Evolutionary conservation across 2,888 invertebrate genomes (phyloP).

Genomic region (Nephrocerus scutellatus): DNA sequence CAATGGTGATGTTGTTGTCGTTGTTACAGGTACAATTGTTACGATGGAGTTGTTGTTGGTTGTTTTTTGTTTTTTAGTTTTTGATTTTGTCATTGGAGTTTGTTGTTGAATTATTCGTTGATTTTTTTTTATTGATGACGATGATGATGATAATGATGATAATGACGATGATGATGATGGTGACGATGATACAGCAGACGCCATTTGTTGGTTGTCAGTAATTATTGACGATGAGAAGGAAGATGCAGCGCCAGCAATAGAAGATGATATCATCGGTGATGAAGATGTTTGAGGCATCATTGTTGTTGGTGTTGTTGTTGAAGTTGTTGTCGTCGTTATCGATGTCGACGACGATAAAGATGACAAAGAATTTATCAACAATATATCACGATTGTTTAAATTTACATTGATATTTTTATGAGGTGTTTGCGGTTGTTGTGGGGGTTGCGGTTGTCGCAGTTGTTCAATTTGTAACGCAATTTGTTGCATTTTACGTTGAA

Average conservation of each 20-base stretch:
- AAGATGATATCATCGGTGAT: background rate
- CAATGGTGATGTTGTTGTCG: background rate
- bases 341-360: constrained; percentile 2
- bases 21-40: background rate
- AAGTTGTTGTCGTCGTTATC: constrained; percentile 2
- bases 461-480: background rate
- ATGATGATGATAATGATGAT: constrained; percentile 10
- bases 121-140: constrained; percentile 15
- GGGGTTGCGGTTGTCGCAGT: constrained; percentile 20
- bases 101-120: constrained; percentile 26
- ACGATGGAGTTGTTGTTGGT: constrained; percentile 24
- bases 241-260: too few relatives aligned
- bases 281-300: background rate
- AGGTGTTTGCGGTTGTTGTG: constrained; percentile 9
- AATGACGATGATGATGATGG: constrained; percentile 10
- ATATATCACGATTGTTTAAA: constrained; percentile 20
- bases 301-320: constrained; percentile 4
- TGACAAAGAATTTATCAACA: constrained; percentile 3
- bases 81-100: constrained; percentile 23
- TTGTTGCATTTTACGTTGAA: constrained; percentile 20
- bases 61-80: constrained; percentile 13
- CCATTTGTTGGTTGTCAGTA: constrained; percentile 22
- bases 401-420: constrained; percentile 14
- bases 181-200: constrained; percentile 19
- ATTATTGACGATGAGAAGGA: constrained; percentile 13